Conservation (phyloP, 2,113 vertebrate species). For the Turnix velox region DNA sequence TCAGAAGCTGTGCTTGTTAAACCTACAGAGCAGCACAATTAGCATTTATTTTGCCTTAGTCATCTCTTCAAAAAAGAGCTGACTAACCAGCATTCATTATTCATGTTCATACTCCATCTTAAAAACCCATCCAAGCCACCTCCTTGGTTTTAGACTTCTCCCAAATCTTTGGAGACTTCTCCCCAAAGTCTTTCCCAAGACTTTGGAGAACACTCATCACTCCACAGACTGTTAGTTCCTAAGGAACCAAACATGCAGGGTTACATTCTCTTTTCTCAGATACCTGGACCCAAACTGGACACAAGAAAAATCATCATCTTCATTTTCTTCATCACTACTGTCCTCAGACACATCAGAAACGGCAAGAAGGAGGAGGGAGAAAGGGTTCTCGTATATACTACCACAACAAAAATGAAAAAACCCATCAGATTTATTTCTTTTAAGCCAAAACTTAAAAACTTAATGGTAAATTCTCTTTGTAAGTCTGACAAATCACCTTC, state of each 20-base stretch:
- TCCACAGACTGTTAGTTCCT: slow-evolving; percentile 68
- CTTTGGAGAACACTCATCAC: background rate
- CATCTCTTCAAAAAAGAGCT: background rate
- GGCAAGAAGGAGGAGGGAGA: slow-evolving; percentile 91
- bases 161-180: too few species aligned
- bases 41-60: background rate
- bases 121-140: background rate
- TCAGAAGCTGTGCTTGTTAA: background rate
- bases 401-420: slow-evolving; percentile 70
- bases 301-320: slow-evolving; percentile 89
- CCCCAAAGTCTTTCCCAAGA: too few species aligned
- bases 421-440: slow-evolving; percentile 59
- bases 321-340: slow-evolving; percentile 89
- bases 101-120: background rate
- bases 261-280: slow-evolving; percentile 62
- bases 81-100: background rate
- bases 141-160: background rate
- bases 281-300: slow-evolving; percentile 99
- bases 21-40: background rate
- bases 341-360: slow-evolving; percentile 92
- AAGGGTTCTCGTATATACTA: slow-evolving; percentile 83
- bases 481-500: background rate
- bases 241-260: slow-evolving; percentile 65
- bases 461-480: background rate
- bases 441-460: background rate